Evolutionary conservation across 2,888 invertebrate genomes (phyloP).

Genomic region (Hypena proboscidalis): DNA sequence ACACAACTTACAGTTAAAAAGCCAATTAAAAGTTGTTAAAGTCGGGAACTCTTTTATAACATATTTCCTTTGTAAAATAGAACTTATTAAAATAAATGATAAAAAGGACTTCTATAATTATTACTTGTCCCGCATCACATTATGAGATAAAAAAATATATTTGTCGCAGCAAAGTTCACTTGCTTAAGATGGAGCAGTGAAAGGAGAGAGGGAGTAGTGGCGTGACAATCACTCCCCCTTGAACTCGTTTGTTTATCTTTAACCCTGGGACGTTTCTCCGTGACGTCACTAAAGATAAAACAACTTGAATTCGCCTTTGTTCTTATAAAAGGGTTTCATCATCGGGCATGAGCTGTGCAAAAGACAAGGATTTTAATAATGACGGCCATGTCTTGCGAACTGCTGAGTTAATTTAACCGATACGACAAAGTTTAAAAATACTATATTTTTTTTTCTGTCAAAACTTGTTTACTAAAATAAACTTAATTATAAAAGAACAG

Average conservation of each 20-base stretch:
- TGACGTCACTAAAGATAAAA: slow-evolving; percentile 36
- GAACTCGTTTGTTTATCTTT: slow-evolving; percentile 41
- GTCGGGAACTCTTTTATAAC: slow-evolving; percentile 34
- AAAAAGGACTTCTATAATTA: slow-evolving; percentile 1
- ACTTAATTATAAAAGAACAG: too few relatives aligned
- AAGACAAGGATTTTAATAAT: slow-evolving; percentile 32
- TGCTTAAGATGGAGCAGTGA: slow-evolving; percentile 13
- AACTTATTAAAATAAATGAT: too few relatives aligned
- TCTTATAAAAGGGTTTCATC: slow-evolving; percentile 40
- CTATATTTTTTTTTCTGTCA: too few relatives aligned
- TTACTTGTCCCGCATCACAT: slow-evolving; percentile 1
- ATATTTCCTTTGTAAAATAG: slow-evolving; percentile 13
- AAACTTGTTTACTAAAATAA: too few relatives aligned
- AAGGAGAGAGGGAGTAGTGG: slow-evolving; percentile 8
- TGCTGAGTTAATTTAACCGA: slow-evolving; percentile 15
- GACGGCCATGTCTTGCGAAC: slow-evolving; percentile 11
- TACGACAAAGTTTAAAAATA: not conserved
- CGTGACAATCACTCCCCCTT: slow-evolving; percentile 30
- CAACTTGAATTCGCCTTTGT: slow-evolving; percentile 37
- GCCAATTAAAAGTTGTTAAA: slow-evolving; percentile 49
- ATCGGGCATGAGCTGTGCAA: slow-evolving; percentile 28
- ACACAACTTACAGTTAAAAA: slow-evolving; percentile 45
- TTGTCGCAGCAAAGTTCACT: slow-evolving; percentile 17
- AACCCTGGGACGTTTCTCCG: slow-evolving; percentile 28
- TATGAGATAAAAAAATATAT: slow-evolving; percentile 3